A percentile compares a stretch with the other conserved stretches of the same genome.
phyloP scores from a whole-genome alignment of 2,797 vertebrate genomes.

The Pelodytes ibericus region DNA sequence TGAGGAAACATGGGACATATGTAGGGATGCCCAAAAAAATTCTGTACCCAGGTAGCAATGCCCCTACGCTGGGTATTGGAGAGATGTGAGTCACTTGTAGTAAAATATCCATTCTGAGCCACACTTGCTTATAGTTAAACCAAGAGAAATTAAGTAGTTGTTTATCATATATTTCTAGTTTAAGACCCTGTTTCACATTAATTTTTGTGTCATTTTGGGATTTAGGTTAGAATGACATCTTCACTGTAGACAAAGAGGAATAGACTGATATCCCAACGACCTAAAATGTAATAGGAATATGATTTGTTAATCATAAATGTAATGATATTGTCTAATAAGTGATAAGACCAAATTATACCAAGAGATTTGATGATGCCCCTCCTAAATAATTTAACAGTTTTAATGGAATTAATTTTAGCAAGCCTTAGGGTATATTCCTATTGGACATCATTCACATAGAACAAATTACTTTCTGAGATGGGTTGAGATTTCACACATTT shows the following conservation, averaged over 20 bases:
- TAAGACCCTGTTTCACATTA: no score
- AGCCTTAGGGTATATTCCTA: conserved; percentile 44
- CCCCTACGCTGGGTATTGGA: no score
- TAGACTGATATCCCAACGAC: conserved; percentile 26
- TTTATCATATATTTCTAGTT: no score
- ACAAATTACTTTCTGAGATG: conserved; percentile 32
- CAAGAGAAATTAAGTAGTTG: no score
- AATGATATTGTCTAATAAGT: conserved; percentile 39
- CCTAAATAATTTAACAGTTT: conserved; percentile 46
- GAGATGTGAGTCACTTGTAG: no score
- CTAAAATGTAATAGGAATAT: conserved; percentile 18
- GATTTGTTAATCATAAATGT: conserved; percentile 46
- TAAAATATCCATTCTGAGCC: no score
- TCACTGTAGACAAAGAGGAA: conserved; percentile 7
- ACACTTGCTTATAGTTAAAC: no score
- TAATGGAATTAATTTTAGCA: conserved; percentile 50
- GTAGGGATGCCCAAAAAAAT: no score
- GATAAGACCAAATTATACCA: conserved; percentile 43
- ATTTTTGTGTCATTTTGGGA: no score
- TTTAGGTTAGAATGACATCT: conserved; percentile 16
- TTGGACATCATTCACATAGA: conserved; percentile 36
- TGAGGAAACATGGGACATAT: no score
- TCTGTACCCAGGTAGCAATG: no score
- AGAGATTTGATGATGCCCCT: conserved; percentile 35
- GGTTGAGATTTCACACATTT: conserved; percentile 6